Base-by-base conservation (phyloP, 2,888 invertebrate species). In the Calameuta pallipes region DNA sequence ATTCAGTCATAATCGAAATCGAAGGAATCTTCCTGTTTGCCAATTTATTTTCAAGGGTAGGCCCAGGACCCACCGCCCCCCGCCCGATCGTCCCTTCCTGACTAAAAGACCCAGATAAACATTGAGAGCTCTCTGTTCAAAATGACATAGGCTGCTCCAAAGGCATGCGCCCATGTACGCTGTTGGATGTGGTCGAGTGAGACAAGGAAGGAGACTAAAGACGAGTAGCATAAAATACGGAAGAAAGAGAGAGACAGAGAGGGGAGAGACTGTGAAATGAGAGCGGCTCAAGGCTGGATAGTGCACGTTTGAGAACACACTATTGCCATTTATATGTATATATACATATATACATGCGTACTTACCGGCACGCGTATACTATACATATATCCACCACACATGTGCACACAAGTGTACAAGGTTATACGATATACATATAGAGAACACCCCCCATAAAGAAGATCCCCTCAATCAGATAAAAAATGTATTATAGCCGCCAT, bases 381-480 rank as follows among this genome's bases (percentile, higher is more conserved):
- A 80, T 82, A 82, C 80, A 82, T 82, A 82, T 81, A 82, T 81
- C 81, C 80, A 80, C 74, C 78, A 81, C 80, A 81, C 68, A 80
- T 79, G 78, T 75, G 79, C 80, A 75, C 41, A 56, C 9, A 56
- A 79, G 82, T 82, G 81, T 82, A 56, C 23, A 56, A 56, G 56
- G 23, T 56, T 56, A 56, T 56, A 36, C 36, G 12, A 56, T 56
- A 56, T 23, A 56, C 23, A 82, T 84, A 83, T 84, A 84, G 82
- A 83, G 83, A 86, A 88, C 87, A 87, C 88, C 89, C 90, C 85
- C 90, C 88, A 91, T 91, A 90, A 91, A 91, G 89, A 88, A 88
- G 90, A 91, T 90, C 90, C 91, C 90, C 91, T 91, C 89, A 88
- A 91, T 91, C 91, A 90, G 91, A 91, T 91, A 91, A 91, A 91